Conservation (phyloP, 2,113 vertebrate species). For the Rynchops niger region DNA sequence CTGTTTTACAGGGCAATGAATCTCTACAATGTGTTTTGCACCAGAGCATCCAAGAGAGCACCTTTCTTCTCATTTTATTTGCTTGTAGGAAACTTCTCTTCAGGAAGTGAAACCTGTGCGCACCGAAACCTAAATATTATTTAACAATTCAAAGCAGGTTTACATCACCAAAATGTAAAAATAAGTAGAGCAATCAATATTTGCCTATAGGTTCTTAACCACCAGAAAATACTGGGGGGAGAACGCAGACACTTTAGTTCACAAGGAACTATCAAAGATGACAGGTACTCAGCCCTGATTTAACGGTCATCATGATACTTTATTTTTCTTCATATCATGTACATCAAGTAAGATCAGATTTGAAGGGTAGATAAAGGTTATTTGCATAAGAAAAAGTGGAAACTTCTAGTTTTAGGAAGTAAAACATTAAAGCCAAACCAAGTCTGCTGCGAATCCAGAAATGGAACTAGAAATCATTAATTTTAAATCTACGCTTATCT, state of each 20-base stretch:
- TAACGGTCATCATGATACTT: neutral
- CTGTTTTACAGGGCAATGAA: neutral
- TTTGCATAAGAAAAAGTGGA: neutral
- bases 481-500: neutral
- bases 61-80: neutral
- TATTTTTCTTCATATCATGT: neutral
- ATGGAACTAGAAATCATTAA: neutral
- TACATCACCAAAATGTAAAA: neutral
- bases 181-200: neutral
- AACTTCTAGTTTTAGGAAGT: neutral
- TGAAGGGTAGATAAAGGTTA: neutral
- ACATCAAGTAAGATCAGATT: neutral
- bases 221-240: neutral
- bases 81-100: neutral
- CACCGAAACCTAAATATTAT: neutral
- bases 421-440: neutral
- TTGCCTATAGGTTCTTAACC: neutral
- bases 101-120: neutral
- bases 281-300: neutral
- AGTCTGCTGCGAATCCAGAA: neutral
- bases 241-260: neutral
- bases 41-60: neutral
- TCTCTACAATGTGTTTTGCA: neutral
- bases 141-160: neutral
- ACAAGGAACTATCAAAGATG: neutral